Evolutionary conservation across 2,113 vertebrate genomes (phyloP).

Genomic region (Calidris pygmaea): DNA sequence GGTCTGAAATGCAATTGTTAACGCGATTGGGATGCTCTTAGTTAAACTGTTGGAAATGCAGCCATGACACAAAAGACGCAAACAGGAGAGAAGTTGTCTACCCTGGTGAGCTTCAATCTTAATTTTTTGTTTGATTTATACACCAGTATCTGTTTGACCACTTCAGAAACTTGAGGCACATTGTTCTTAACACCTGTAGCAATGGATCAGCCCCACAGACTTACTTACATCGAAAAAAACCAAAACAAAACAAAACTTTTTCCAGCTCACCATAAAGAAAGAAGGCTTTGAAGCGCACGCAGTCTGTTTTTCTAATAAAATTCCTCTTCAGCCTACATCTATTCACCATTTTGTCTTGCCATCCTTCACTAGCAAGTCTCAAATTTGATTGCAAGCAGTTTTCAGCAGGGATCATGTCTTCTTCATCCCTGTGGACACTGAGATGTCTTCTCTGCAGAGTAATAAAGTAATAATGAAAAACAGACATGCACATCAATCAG

Average conservation of each 20-base stretch:
- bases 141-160: not conserved
- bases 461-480: not conserved
- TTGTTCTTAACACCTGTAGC: not conserved
- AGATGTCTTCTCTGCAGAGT: not conserved
- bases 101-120: not conserved
- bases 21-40: not conserved
- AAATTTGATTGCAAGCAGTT: conserved; percentile 3
- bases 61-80: not conserved
- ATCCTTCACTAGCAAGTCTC: not conserved
- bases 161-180: not conserved
- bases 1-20: not conserved
- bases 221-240: not conserved
- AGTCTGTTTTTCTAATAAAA: conserved; percentile 4
- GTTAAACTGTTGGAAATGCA: not conserved
- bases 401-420: not conserved
- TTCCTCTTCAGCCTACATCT: not conserved
- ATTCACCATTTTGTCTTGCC: not conserved
- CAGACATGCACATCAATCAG: not conserved
- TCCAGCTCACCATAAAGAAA: not conserved
- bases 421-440: not conserved
- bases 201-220: not conserved
- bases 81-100: not conserved
- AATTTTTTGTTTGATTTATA: not conserved
- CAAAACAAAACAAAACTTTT: not conserved
- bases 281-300: not conserved